Evolutionary conservation across 1,140 invertebrate species (phyloP).

Genomic region (Drosophila suzukii): DNA sequence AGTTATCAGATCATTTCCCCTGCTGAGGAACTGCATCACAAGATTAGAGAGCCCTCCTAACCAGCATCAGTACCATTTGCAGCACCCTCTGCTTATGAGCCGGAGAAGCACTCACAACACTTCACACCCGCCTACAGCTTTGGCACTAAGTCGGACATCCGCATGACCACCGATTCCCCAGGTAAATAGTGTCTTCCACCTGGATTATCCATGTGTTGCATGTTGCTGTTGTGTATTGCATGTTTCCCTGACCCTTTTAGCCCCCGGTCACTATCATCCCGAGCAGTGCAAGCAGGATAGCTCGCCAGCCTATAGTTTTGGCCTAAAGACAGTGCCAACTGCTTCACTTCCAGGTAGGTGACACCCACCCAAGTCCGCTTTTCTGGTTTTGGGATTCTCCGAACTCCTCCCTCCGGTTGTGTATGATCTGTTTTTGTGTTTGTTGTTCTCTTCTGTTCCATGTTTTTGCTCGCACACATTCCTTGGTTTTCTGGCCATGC

Average conservation of each 20-base stretch:
- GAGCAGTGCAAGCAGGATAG: constrained; percentile 88
- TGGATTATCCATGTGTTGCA: constrained; percentile 10
- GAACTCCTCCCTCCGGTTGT: neutral
- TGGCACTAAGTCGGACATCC: constrained; percentile 85
- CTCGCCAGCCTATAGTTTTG: constrained; percentile 87
- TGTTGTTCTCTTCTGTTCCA: constrained; percentile 43
- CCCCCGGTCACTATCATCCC: constrained; percentile 86
- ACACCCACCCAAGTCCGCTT: neutral
- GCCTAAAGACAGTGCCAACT: constrained; percentile 76
- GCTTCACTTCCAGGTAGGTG: constrained; percentile 73
- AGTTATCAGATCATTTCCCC: constrained; percentile 10
- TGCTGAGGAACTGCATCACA: no score
- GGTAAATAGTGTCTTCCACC: constrained; percentile 52
- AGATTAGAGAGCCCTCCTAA: neutral
- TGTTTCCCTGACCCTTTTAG: constrained; percentile 76
- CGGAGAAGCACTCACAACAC: constrained; percentile 88
- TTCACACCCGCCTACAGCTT: constrained; percentile 87
- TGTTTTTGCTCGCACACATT: constrained; percentile 41
- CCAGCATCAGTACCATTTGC: constrained; percentile 86
- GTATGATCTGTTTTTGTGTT: constrained; percentile 6
- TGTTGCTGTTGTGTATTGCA: constrained; percentile 25
- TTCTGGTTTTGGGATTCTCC: constrained; percentile 29
- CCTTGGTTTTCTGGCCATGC: constrained; percentile 44
- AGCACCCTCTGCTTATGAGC: constrained; percentile 86
- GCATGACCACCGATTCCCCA: constrained; percentile 68